Evolutionary conservation across 2,797 vertebrate species (phyloP).

Genomic region (Trachops cirrhosus): DNA sequence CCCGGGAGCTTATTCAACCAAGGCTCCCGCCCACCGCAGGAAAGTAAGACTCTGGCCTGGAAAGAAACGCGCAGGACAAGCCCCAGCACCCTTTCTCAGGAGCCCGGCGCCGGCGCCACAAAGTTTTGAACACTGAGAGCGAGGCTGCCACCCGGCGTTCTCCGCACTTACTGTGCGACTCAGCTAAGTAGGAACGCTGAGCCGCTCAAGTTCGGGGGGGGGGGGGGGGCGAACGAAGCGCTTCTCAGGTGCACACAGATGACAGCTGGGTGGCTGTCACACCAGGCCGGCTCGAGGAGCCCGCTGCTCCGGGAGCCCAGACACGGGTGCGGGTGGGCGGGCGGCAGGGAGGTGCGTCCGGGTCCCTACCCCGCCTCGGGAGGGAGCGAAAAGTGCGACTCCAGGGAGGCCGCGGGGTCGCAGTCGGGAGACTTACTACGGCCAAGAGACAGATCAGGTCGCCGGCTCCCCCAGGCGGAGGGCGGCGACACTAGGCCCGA

Average conservation of each 20-base stretch:
- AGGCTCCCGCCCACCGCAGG: neutral
- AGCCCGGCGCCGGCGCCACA: neutral
- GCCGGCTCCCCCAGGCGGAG: neutral
- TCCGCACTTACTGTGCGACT: neutral
- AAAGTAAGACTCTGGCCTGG: fast-evolving
- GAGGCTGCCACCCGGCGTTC: neutral
- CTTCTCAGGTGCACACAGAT: neutral
- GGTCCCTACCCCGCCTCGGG: neutral
- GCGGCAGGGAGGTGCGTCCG: neutral
- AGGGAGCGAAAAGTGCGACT: neutral
- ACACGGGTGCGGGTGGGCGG: neutral
- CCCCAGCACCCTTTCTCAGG: fast-evolving
- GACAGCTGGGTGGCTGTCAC: neutral
- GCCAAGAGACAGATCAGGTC: neutral
- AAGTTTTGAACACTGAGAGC: no score
- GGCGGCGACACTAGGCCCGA: neutral
- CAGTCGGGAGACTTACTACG: neutral
- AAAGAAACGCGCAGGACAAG: neutral
- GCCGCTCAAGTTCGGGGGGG: neutral
- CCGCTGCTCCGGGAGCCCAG: no score
- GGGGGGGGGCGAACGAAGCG: neutral
- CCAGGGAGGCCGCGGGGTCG: no score
- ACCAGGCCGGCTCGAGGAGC: neutral
- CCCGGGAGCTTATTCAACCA: neutral
- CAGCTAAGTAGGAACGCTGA: neutral